Evolutionary conservation across 2,113 vertebrate species (phyloP).

Genomic region (Platycercus adscitus): DNA sequence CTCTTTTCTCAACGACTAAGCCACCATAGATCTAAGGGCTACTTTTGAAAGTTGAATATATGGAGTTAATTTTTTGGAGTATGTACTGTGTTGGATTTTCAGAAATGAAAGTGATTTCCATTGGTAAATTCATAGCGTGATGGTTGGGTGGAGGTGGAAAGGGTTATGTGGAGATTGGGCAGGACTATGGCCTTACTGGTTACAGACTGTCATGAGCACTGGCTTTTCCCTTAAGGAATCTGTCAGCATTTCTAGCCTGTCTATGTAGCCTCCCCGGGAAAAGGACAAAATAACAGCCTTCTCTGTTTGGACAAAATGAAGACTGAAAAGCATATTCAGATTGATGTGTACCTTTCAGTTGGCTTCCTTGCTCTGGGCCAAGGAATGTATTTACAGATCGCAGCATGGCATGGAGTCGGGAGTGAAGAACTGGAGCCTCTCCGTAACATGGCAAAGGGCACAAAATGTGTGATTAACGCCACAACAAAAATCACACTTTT

Average conservation of each 20-base stretch:
- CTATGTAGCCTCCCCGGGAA: not conserved
- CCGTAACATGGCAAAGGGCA: accelerated
- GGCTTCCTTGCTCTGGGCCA: not conserved
- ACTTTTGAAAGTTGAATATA: not conserved
- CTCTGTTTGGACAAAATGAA: not conserved
- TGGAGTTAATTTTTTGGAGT: not conserved
- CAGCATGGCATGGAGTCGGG: not conserved
- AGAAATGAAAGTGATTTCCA: not conserved
- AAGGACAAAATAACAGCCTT: not conserved
- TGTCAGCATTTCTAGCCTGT: not conserved
- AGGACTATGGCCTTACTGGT: accelerated
- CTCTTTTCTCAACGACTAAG: not conserved
- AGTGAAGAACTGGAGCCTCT: not conserved
- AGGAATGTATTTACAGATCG: not conserved
- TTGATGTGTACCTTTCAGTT: not conserved
- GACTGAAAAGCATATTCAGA: not conserved
- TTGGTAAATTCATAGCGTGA: not conserved
- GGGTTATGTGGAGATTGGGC: not conserved
- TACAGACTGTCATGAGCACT: accelerated
- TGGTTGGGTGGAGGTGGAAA: not conserved
- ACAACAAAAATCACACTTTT: not conserved
- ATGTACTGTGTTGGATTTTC: not conserved
- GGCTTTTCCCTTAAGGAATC: not conserved
- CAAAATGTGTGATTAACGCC: not conserved
- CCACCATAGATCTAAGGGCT: not conserved